A percentile compares a stretch with the other conserved stretches of the same genome.
These are phyloP conservation scores for Mus musculus DNA, from an alignment of 2,113 vertebrate genomes.

Conservation along the genomic window GRCm39 chr1:62355001-62355500, in stretches of 20 bases:
- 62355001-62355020: not conserved
- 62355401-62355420: slow-evolving; percentile 46
- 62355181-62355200: slow-evolving; percentile 4
- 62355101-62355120: not conserved
- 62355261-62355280: not conserved
- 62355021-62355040: slow-evolving; percentile 13
- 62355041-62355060: not conserved
- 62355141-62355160: slow-evolving; percentile 25
- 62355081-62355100: slow-evolving; percentile 23
- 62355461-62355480: slow-evolving; percentile 71
- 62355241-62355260: not conserved
- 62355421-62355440: not conserved
- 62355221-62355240: not conserved
- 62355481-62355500: slow-evolving; percentile 50
- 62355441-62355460: slow-evolving; percentile 36
- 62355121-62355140: not conserved
- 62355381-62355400: not conserved
- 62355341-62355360: slow-evolving; percentile 64
- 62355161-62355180: slow-evolving; percentile 7
- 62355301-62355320: not conserved
- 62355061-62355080: not conserved
- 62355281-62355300: slow-evolving; percentile 57
- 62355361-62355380: slow-evolving; percentile 53
- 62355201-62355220: slow-evolving; percentile 18
- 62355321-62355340: not conserved